A percentile compares a stretch with the other conserved stretches of the same genome.
These are phyloP conservation scores for Takifugu flavidus DNA, from an alignment of 2,113 vertebrate genomes.

Conservation along the genomic window DNA sequence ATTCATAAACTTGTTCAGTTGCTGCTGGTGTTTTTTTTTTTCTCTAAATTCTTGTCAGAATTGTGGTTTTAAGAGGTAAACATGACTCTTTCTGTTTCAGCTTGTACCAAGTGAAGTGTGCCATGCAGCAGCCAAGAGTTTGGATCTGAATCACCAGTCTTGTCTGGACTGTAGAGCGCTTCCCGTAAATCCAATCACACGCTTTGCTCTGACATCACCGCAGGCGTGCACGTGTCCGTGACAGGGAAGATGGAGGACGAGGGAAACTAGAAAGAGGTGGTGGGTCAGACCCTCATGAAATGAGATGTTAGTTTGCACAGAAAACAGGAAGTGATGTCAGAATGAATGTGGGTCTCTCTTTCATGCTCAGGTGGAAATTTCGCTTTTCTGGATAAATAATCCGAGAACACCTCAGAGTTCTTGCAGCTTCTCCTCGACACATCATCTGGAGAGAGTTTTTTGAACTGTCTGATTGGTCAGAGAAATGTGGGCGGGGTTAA, in stretches of 20 bases:
- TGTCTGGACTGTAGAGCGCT: conserved; percentile 50
- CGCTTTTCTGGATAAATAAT: no score
- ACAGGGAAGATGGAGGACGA: conserved; percentile 24
- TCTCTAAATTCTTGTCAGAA: not conserved
- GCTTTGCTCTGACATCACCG: conserved; percentile 31
- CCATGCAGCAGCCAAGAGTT: conserved; percentile 58
- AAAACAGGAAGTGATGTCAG: conserved; percentile 36
- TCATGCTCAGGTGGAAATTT: not conserved
- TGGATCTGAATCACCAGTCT: conserved; percentile 57
- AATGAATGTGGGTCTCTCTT: conserved; percentile 28
- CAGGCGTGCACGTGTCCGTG: not conserved
- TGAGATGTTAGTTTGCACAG: conserved; percentile 36
- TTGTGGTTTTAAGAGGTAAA: conserved; percentile 49
- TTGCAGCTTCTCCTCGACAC: no score
- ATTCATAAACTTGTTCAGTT: not conserved
- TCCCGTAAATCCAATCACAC: conserved; percentile 52
- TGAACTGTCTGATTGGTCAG: no score
- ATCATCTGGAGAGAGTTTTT: no score
- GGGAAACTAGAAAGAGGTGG: conserved; percentile 16
- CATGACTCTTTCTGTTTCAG: conserved; percentile 28
- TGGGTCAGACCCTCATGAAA: conserved; percentile 24
- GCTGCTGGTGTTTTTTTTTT: conserved; percentile 11
- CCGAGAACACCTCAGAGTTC: no score
- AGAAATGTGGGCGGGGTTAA: no score
- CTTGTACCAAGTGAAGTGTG: conserved; percentile 29